Conservation (phyloP, 92 coral and sea anemone genomes). For the Parazoanthus darwini region DNA sequence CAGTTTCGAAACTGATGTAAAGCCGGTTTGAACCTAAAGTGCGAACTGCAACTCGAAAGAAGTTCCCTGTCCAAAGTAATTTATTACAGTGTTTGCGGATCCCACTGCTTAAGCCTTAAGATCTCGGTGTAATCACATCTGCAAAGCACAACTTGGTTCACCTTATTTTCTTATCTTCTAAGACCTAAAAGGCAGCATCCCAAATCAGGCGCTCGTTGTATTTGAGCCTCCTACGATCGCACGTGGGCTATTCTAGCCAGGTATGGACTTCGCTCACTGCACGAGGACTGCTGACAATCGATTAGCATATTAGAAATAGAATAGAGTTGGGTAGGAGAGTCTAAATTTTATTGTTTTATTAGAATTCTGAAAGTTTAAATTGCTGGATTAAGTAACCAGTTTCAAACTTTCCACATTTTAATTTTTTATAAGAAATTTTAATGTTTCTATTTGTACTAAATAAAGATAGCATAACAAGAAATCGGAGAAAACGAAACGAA, state of each 20-base stretch:
- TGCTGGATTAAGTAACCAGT: too few species aligned
- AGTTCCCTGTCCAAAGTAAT: slow-evolving; percentile 13
- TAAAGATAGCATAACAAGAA: too few species aligned
- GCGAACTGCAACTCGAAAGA: not conserved
- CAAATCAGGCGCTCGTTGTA: not conserved
- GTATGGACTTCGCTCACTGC: slow-evolving; percentile 30
- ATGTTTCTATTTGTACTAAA: too few species aligned
- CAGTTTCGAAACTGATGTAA: not conserved
- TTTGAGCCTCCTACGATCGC: slow-evolving; percentile 9
- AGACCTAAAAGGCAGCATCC: slow-evolving; percentile 11
- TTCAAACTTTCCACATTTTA: too few species aligned
- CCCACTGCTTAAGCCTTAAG: slow-evolving; percentile 19
- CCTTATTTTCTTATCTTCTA: not conserved
- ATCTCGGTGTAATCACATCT: not conserved
- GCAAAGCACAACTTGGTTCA: not conserved
- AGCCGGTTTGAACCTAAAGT: not conserved
- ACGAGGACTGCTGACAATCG: slow-evolving; percentile 1
- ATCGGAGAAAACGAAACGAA: too few species aligned
- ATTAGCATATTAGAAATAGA: not conserved
- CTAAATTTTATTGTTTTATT: too few species aligned
- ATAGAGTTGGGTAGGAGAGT: too few species aligned
- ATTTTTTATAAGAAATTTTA: too few species aligned
- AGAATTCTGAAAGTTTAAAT: too few species aligned
- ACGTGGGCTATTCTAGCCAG: slow-evolving; percentile 10
- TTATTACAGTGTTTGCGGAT: not conserved